phyloP scores from a whole-genome alignment of 2,113 vertebrate species.

The Amblyopsis rosae region DNA sequence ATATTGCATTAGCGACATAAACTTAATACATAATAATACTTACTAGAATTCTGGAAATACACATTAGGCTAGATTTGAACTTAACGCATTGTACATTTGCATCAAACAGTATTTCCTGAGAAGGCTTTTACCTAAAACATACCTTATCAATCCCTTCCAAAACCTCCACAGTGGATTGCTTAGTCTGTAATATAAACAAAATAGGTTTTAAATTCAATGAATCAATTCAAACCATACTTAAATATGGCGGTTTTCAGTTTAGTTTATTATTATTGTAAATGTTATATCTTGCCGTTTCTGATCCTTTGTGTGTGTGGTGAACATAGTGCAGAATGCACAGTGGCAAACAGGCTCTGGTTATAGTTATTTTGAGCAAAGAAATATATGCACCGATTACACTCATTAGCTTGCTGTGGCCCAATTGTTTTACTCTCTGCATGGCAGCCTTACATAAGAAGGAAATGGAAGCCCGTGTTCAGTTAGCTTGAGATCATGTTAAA shows the following conservation, averaged over 20 bases:
- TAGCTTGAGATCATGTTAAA: not conserved
- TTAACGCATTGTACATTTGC: not conserved
- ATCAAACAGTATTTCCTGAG: not conserved
- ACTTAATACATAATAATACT: too few relatives aligned
- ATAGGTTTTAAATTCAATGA: conserved; percentile 19
- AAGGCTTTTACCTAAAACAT: conserved; percentile 32
- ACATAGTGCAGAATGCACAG: not conserved
- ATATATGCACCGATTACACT: not conserved
- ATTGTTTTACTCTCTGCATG: not conserved
- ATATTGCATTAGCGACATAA: too few relatives aligned
- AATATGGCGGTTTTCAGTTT: not conserved
- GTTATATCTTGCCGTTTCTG: conserved; percentile 20
- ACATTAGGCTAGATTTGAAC: not conserved
- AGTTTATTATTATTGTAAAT: too few relatives aligned
- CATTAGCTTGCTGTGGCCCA: not conserved
- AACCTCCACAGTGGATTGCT: conserved; percentile 91
- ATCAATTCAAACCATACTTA: not conserved
- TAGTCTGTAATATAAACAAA: conserved; percentile 80
- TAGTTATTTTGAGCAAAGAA: not conserved
- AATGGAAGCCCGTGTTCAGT: not conserved
- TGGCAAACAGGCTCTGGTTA: not conserved
- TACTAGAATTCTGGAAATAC: too few relatives aligned
- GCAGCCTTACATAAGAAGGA: not conserved
- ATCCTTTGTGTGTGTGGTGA: not conserved
- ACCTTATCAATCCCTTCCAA: conserved; percentile 98